Base-by-base conservation (phyloP, 1,140 invertebrate genomes). In the Onthophagus taurus region DNA sequence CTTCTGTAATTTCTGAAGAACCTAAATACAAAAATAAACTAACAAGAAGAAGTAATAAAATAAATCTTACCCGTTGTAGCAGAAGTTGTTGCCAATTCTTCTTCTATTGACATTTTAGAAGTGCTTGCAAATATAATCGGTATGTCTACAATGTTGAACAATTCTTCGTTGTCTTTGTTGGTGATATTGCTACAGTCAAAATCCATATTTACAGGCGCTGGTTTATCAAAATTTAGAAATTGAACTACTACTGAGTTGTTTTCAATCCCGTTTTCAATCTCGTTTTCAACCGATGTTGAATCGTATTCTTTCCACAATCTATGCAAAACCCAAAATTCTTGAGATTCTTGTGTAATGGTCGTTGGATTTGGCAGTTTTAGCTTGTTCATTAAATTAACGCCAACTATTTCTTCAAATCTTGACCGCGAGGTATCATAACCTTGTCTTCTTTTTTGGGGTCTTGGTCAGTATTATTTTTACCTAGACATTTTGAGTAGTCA, bases 401-500 rank as follows among this genome's bases (percentile, higher is more conserved):
- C 50, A 29, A 52, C 24, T n/a, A 49, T 46, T 37, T 45, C 12
- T 20, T 12, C 24, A 43, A 49, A 49, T 8, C 11, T 46, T n/a
- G n/a, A n/a, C n/a, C n/a, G n/a, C n/a, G n/a, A n/a, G n/a, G n/a
- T n/a, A n/a, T n/a, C n/a, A n/a, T n/a, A n/a, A n/a, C n/a, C n/a
- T 26, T 26, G 7, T n/a, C n/a, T 26, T 26, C 24, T 26, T n/a
- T 26, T 26, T 26, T 26, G 24, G 24, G n/a, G n/a, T 26, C 24
- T 7, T 7, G 7, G 24, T 26, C n/a, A 4, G 17, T 18, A 3
- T 13, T 35, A 18, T 3, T 35, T 46, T 46, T 41, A 2, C 49
- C 49, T 8, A 56, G 29, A 45, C 53, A 57, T 47, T 57, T 55
- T 0, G 41, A 36, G 38, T 51, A 57, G 44, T 55, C 45, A 24